Evolutionary conservation across 1,140 invertebrate genomes (phyloP).

Genomic region (Paraescarpia echinospica): DNA sequence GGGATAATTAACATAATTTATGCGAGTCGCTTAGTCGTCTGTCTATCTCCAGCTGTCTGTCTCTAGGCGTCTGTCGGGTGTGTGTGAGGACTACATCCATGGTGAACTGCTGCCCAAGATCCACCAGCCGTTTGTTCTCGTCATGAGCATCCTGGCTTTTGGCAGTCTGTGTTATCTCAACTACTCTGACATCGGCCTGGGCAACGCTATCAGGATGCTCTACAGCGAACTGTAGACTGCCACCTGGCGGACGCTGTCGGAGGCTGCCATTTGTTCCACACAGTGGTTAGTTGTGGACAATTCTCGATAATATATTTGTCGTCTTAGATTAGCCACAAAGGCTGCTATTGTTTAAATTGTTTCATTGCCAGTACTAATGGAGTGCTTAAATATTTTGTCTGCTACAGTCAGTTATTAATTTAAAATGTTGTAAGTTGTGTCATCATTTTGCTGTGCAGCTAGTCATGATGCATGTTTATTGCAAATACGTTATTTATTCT

Average conservation of each 20-base stretch:
- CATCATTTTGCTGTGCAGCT: background rate
- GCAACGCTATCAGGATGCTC: conserved; percentile 65
- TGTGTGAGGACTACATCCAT: conserved; percentile 84
- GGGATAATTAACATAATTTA: too few relatives aligned
- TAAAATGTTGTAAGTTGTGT: background rate
- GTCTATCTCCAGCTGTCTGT: too few relatives aligned
- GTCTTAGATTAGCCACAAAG: background rate
- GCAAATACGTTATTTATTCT: background rate
- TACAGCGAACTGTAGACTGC: conserved; percentile 14
- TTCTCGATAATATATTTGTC: background rate
- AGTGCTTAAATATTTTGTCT: background rate
- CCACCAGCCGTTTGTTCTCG: conserved; percentile 69
- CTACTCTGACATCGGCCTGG: conserved; percentile 83
- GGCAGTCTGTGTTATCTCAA: conserved; percentile 86
- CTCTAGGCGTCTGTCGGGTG: conserved; percentile 76
- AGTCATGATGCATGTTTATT: conserved; percentile 1
- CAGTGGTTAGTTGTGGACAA: background rate
- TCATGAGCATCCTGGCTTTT: conserved; percentile 75
- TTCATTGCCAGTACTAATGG: background rate
- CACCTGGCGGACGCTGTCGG: background rate
- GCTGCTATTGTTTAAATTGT: background rate
- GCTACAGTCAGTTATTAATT: background rate
- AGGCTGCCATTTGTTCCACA: background rate
- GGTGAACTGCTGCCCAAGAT: conserved; percentile 76
- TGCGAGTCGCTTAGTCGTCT: too few relatives aligned